phyloP scores from a whole-genome alignment of 2,888 invertebrate genomes.

The Drosophila bunnanda region DNA sequence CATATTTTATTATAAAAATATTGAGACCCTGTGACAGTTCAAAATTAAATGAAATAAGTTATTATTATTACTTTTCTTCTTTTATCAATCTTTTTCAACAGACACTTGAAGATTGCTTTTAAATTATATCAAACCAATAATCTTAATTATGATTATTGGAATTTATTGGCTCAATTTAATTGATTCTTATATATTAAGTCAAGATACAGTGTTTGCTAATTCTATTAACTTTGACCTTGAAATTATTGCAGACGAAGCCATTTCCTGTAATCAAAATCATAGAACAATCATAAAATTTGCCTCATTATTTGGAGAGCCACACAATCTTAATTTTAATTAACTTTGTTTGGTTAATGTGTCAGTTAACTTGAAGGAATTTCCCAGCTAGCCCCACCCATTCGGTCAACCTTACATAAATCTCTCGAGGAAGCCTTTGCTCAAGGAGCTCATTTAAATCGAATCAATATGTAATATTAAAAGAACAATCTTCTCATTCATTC shows the following conservation, averaged over 20 bases:
- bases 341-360: background rate
- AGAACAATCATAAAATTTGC: slow-evolving; percentile 9
- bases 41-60: too few relatives aligned
- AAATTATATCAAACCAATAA: background rate
- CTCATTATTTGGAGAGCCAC: slow-evolving; percentile 1
- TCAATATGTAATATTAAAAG: background rate
- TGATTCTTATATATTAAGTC: background rate
- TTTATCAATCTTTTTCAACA: background rate
- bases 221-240: slow-evolving; percentile 7
- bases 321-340: background rate
- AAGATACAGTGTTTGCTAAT: background rate
- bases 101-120: too few relatives aligned
- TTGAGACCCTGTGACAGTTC: too few relatives aligned
- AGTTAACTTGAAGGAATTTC: slow-evolving; percentile 8
- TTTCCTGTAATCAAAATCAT: slow-evolving; percentile 20
- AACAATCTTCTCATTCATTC: slow-evolving; percentile 23
- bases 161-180: background rate
- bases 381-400: slow-evolving; percentile 5
- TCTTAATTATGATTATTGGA: too few relatives aligned
- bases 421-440: slow-evolving; percentile 20
- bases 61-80: background rate
- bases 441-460: slow-evolving; percentile 20
- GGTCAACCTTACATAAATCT: slow-evolving; percentile 7
- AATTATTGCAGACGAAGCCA: slow-evolving; percentile 5
- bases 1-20: too few relatives aligned